Evolutionary conservation across 92 coral and sea anemone species (phyloP), one percentile per base, ranked within the genome.

Genomic region (Parazoanthus atlanticus): DNA sequence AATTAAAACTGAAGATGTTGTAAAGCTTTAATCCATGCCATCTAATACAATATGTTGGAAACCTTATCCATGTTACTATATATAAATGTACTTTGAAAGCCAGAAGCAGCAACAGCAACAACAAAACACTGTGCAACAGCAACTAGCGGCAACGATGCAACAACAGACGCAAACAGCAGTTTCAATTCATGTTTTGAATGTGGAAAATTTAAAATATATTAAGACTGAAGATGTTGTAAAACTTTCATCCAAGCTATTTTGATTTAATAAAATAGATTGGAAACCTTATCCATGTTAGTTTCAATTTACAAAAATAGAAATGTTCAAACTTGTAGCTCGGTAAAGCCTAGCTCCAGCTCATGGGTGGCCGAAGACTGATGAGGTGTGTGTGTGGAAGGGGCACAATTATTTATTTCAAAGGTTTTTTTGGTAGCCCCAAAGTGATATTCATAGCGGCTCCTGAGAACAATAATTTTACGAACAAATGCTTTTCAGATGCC

Each of bases 101-200:
- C 4, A 0, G n/a, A n/a, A n/a, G n/a, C n/a, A n/a, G n/a, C n/a
- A n/a, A n/a, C n/a, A n/a, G n/a, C n/a, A n/a, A n/a, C n/a, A n/a
- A n/a, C n/a, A n/a, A n/a, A n/a, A n/a, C n/a, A n/a, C n/a, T n/a
- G n/a, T n/a, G n/a, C n/a, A n/a, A n/a, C n/a, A n/a, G n/a, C n/a
- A n/a, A n/a, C n/a, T n/a, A n/a, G n/a, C n/a, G n/a, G n/a, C n/a
- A n/a, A n/a, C n/a, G n/a, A n/a, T n/a, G n/a, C n/a, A n/a, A n/a
- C n/a, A n/a, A n/a, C 88, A 84, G 32, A 49, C 67, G 49, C 64
- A 84, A 72, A 80, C 86, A 7, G 79, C 79, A 84, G 34, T 33
- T 32, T 33, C 88, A 84, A 76, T 34, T 41, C 34, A n/a, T 81
- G 86, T 61, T 81, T 81, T 15, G 56, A 16, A 70, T 70, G 33